Percentiles rank a stretch among this genome's conserved stretches.
These are phyloP conservation scores for Melanerpes formicivorus DNA, from an alignment of 2,113 vertebrate genomes.

Conservation along the genomic window DNA sequence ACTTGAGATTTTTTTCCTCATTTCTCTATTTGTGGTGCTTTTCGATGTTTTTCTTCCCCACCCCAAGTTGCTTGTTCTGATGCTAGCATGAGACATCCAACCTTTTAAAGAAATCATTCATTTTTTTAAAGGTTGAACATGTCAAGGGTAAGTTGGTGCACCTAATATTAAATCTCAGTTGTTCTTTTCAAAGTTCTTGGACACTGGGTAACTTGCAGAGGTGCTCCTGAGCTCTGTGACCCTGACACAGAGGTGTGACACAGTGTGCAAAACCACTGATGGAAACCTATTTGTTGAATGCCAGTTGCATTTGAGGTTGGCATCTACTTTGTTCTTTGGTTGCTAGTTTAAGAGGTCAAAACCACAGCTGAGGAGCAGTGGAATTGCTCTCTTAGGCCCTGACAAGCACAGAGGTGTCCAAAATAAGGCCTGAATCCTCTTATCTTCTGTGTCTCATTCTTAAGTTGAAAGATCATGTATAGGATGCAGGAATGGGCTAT, in stretches of 20 bases:
- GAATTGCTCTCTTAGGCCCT: background rate
- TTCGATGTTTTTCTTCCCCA: slow-evolving; percentile 24
- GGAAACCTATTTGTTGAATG: background rate
- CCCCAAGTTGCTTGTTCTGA: slow-evolving; percentile 66
- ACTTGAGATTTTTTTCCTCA: slow-evolving; percentile 12
- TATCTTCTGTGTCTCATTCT: background rate
- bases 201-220: slow-evolving; percentile 20
- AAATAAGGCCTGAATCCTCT: background rate
- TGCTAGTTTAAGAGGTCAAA: background rate
- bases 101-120: slow-evolving; percentile 86
- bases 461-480: background rate
- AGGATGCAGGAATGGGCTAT: background rate
- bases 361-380: background rate
- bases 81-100: slow-evolving; percentile 74
- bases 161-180: slow-evolving; percentile 73
- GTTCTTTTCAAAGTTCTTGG: slow-evolving; percentile 71
- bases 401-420: background rate
- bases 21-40: slow-evolving; percentile 31
- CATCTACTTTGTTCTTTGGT: background rate
- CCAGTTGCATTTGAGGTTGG: background rate
- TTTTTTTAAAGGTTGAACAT: slow-evolving; percentile 84
- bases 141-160: slow-evolving; percentile 66
- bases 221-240: background rate
- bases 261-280: background rate
- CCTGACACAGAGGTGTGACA: background rate